Percentiles rank a stretch among this genome's conserved stretches.
phyloP scores from a whole-genome alignment of 2,888 invertebrate genomes.

The Pristionchus maxplancki region DNA sequence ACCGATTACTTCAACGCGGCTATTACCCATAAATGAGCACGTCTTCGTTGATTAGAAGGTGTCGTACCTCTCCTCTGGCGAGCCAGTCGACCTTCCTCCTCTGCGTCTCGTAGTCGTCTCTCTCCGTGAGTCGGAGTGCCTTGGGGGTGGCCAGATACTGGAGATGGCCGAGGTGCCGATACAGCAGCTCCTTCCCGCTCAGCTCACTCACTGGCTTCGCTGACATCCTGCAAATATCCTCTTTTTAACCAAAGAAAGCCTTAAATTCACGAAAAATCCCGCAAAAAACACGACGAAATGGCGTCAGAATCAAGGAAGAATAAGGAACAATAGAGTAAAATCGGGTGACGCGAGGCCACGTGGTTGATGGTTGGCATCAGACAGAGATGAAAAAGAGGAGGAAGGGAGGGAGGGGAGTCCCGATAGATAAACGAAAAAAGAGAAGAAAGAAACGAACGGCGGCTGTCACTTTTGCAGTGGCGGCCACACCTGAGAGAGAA shows the following conservation, averaged over 20 bases:
- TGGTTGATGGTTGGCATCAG: slow-evolving; percentile 1
- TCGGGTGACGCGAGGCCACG: neutral
- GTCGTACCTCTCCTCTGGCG: slow-evolving; percentile 62
- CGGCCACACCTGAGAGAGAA: neutral
- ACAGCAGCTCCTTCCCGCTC: slow-evolving; percentile 75
- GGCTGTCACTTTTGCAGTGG: neutral
- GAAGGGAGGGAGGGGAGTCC: neutral
- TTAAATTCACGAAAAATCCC: neutral
- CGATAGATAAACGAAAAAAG: neutral
- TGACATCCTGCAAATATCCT: slow-evolving; percentile 64
- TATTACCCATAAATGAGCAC: no score
- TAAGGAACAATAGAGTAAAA: neutral
- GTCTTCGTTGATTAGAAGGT: no score
- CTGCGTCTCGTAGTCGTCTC: slow-evolving; percentile 66
- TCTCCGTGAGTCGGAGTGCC: slow-evolving; percentile 69
- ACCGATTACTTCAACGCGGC: no score
- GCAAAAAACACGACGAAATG: neutral
- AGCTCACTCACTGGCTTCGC: slow-evolving; percentile 76
- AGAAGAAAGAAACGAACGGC: neutral
- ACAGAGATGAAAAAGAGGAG: neutral
- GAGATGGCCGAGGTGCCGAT: slow-evolving; percentile 67
- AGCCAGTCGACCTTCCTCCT: slow-evolving; percentile 67
- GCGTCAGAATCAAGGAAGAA: neutral
- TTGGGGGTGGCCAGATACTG: slow-evolving; percentile 66
- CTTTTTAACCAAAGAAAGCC: no score